Evolutionary conservation across 2,113 vertebrate genomes (phyloP), one percentile per base, ranked within the genome.

Genomic region (Embiotoca jacksoni): DNA sequence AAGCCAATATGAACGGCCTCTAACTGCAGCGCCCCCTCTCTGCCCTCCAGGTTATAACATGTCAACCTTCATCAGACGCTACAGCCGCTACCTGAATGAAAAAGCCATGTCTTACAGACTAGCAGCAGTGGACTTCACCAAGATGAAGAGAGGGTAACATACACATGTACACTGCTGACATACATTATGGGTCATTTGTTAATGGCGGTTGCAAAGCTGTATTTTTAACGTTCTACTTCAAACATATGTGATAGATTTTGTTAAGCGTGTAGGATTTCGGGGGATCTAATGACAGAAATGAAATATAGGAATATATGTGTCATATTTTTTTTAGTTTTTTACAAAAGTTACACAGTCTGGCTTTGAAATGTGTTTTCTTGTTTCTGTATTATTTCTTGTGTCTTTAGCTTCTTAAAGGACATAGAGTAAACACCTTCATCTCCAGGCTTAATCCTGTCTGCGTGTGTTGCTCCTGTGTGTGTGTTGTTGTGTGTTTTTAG

Each of bases 81-180:
- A 99, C 90, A 99, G 97, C 89, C 97, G 97, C 92, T 99, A 99
- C 81, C 93, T 99, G 93, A 99, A 98, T 92, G 97, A 99, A 93
- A 99, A 99, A 93, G 97, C 97, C 5, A 97, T 98, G 93, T 97
- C 97, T 55, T 99, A 98, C 92, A 95, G 97, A 87, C 95, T 97
- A 93, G 98, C 98, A 94, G 97, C 97, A 31, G 97, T 99, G 94
- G 97, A 99, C 92, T 98, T 99, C 89, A 97, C 97, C 91, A 97
- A 97, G 93, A 97, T 98, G 93, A 99, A 98, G 90, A 96, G 97
- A 91, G 97, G 97, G 97, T 99, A 96, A 94, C 92, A 58, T 30
- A 64, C 39, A 59, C 46, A 53, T 75, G 59, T 44, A 53, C 30
- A 69, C 37, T 65, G 14, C 33, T 55, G 10, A 56, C 41, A 70